Base-by-base conservation (phyloP, 2,888 invertebrate species). In the Xylota sylvarum region DNA sequence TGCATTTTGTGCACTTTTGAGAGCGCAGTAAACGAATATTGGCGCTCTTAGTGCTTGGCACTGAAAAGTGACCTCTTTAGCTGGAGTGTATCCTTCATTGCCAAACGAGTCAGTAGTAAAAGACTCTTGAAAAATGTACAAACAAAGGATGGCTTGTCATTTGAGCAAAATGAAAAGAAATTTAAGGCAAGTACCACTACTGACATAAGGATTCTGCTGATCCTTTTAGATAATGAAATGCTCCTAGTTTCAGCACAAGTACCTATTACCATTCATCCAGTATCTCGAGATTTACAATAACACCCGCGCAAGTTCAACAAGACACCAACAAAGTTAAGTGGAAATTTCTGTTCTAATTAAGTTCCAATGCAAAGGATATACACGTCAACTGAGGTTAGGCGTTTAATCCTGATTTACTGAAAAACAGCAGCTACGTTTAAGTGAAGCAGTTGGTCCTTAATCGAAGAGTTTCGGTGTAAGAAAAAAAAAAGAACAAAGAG, bases 291-390 rank as follows among this genome's bases (percentile, higher is more conserved):
- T 7, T 9, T 4, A 6, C 30, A 48, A 62, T n/a, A 64, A 32
- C n/a, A 48, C 19, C 48, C 1, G 10, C 6, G 32, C 48, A 19
- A 64, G 30, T 23, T 35, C 17, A 17, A 4, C 19, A 30, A 60
- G 19, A 40, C 12, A 48, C n/a, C 35, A 9, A 17, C 52, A 67
- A 14, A 30, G 67, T 5, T n/a, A 62, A 62, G 73, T 43, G 40
- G 12, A 19, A 30, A 50, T 62, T 62, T 52, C 30, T 73, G 50
- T 62, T 73, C 52, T 64, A 73, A 62, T 73, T 73, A 73, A 62
- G 62, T 52, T 62, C 52, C 40, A 50, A 73, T 73, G 30, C 12
- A 64, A 58, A 48, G 48, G 43, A 55, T 69, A 55, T 40, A 55
- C 48, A 27, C 52, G 27, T 40, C 14, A n/a, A n/a, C 37, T 35